Conservation (phyloP, 2,797 vertebrate species). For the Channa striata region DNA sequence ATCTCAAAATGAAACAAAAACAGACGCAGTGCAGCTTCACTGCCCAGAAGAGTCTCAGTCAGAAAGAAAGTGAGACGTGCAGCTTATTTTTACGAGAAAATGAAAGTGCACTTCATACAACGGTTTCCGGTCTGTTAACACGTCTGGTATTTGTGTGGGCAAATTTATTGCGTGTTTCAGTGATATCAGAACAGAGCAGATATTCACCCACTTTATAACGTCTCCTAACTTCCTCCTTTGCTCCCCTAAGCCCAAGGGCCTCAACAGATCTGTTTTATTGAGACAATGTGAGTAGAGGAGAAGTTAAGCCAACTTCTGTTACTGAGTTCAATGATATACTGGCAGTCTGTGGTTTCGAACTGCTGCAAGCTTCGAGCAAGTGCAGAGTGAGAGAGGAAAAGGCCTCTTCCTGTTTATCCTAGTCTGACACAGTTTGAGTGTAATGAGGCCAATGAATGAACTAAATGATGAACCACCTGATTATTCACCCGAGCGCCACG, state of each 20-base stretch:
- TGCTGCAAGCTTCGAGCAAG: not conserved
- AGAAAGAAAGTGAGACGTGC: constrained; percentile 19
- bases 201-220: too few species aligned
- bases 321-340: not conserved
- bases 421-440: not conserved
- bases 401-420: constrained; percentile 44
- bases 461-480: too few species aligned
- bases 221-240: too few species aligned
- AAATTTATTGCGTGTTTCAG: not conserved
- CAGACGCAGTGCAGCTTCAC: not conserved
- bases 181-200: too few species aligned
- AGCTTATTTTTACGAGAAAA: not conserved
- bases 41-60: not conserved
- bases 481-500: too few species aligned
- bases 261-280: too few species aligned
- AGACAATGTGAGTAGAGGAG: too few species aligned
- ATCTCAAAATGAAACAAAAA: not conserved
- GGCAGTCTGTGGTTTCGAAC: constrained; percentile 35
- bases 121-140: constrained; percentile 21
- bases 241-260: too few species aligned
- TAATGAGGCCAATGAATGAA: not conserved
- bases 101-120: not conserved
- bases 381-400: not conserved
- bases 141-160: not conserved
- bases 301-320: too few species aligned